Evolutionary conservation across 1,140 invertebrate species (phyloP), one percentile per base, ranked within the genome.

Genomic region (Adelges cooleyi): DNA sequence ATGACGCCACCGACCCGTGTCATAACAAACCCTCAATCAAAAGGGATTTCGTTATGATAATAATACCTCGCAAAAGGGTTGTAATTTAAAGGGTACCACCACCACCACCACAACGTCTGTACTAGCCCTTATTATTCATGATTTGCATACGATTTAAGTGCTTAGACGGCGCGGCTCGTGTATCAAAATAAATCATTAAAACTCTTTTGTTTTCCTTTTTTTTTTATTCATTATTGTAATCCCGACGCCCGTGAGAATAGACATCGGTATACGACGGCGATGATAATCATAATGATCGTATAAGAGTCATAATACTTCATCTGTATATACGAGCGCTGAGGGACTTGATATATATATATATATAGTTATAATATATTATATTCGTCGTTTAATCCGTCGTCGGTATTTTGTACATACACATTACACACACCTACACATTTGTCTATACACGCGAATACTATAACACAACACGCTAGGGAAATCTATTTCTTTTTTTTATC

Each of bases 1-100:
- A 62, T 62, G 56, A 62, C 56, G 42, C 42, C 42, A 33, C 27
- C 56, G 18, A 48, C 18, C 56, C 38, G 56, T 48, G 42, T 62
- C 56, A 62, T 62, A 62, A 62, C 56, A 62, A 62, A 62, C 56
- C 56, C 56, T 48, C 56, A 62, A 62, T 62, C 56, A 62, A 62
- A 62, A 33, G 23, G 56, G 56, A 62, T 62, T 62, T 62, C 44
- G 56, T 62, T 62, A 48, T 48, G 25, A 62, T 62, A 62, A 62
- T 48, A 62, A 29, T 62, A 48, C 40, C 25, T 48, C 42, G 13
- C 29, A 33, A 48, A 59, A 48, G 56, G 56, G 56, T 48, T 46
- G 56, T 62, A 62, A 62, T 62, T 48, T 62, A 62, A 22, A 48
- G 40, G 40, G 56, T 29, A 48, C 10, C 29, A 33, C 29, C 11